Evolutionary conservation across 2,113 vertebrate genomes (phyloP), one percentile per base, ranked within the genome.

Genomic region (Chaetura pelagica): DNA sequence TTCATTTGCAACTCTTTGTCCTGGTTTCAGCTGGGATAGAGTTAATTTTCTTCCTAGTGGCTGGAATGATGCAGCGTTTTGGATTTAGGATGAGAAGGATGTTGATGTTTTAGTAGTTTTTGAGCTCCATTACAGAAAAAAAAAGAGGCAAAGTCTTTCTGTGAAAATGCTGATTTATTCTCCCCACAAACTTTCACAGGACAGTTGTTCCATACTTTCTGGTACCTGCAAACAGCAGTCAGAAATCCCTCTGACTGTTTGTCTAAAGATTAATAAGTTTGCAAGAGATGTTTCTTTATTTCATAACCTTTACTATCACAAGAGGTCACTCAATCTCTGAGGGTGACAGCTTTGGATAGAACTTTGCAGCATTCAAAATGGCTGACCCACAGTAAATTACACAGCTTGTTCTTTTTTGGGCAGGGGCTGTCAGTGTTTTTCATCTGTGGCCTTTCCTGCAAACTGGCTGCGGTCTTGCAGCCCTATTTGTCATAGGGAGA

Each of bases 341-440:
- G 77, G 68, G 59, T 97, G 94, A 88, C 88, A 94, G 76, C 76
- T 93, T 68, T 67, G 54, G 68, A 74, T 90, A 86, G 55, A 94
- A 90, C 85, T 84, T 93, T 42, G 26, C 52, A 84, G 34, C 54
- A 69, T 80, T 80, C 83, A 73, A 46, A 91, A 85, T 44, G 59
- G 62, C 90, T 73, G 57, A 93, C 63, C 78, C 63, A 22, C 8
- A 15, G 61, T 77, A 90, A 90, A 81, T 93, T 90, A 88, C 52
- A 58, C n/a, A 75, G 26, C 57, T 79, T 76, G 66, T 40, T 75
- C 69, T 72, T 89, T 94, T 74, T 40, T n/a, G 76, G 77, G 77
- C 69, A 89, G 46, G 23, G 58, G 42, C 79, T 96, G 75, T 93
- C 94, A 44, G 38, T 76, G 71, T 93, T 97, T 96, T 91, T 93